Conservation (phyloP, 2,888 invertebrate species). For the Adineta ricciae region DNA sequence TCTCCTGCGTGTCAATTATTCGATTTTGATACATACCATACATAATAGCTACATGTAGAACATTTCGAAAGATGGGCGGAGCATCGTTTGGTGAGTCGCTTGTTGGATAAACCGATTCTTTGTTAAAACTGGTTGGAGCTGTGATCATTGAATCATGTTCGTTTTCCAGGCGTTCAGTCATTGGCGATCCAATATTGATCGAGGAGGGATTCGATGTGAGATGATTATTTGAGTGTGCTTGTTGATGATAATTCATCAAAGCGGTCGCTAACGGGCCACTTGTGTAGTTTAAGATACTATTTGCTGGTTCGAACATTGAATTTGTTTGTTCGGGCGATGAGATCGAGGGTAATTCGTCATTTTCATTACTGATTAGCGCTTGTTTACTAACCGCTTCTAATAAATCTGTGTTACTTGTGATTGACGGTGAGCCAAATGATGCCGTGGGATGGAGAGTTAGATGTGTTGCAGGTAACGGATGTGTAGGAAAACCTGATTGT, state of each 20-base stretch:
- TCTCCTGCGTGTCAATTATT: background rate
- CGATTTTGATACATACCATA: background rate
- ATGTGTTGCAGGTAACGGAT: background rate
- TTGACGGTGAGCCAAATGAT: background rate
- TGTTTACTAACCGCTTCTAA: constrained; percentile 8
- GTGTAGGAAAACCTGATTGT: background rate
- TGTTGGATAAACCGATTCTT: background rate
- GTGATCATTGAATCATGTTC: background rate
- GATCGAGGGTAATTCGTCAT: background rate
- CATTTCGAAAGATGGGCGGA: constrained; percentile 54
- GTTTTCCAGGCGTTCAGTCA: background rate
- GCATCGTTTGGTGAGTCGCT: constrained; percentile 38
- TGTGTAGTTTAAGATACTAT: background rate
- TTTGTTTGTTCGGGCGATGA: background rate
- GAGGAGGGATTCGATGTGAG: background rate
- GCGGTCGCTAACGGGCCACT: background rate
- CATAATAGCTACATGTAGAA: constrained; percentile 51
- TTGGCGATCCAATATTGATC: background rate
- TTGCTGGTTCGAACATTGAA: background rate
- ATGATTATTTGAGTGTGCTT: background rate
- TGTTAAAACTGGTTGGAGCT: background rate
- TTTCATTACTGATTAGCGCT: background rate
- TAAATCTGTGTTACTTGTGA: constrained; percentile 7
- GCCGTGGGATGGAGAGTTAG: background rate
- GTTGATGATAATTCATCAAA: background rate